phyloP scores from a whole-genome alignment of 2,797 vertebrate genomes.

The Peromyscus attwateri region DNA sequence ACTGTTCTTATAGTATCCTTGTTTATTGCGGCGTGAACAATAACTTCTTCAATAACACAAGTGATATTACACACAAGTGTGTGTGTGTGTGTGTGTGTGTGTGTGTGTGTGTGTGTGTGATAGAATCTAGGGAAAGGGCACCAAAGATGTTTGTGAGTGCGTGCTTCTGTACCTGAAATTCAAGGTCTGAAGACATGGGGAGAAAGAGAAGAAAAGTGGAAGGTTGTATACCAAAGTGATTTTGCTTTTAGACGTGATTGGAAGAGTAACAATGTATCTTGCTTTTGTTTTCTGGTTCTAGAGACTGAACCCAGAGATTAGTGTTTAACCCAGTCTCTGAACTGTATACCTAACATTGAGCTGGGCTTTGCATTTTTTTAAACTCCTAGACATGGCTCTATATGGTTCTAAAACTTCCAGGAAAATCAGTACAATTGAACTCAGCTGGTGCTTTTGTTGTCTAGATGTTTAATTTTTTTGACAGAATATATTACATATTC shows the following conservation, averaged over 20 bases:
- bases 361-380: background rate
- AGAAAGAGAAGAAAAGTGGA: background rate
- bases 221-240: background rate
- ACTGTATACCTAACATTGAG: background rate
- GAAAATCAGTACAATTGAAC: slow-evolving; percentile 45
- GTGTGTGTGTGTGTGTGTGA: background rate
- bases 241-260: slow-evolving; percentile 25
- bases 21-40: background rate
- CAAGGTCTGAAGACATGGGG: background rate
- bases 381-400: background rate
- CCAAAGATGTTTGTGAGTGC: background rate
- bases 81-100: background rate
- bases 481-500: slow-evolving; percentile 6
- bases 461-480: slow-evolving; percentile 55
- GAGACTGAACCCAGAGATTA: background rate
- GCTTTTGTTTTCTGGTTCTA: background rate
- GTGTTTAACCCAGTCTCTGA: background rate
- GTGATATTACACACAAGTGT: background rate
- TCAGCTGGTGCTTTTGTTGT: slow-evolving; percentile 21
- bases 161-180: slow-evolving; percentile 4
- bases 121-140: background rate
- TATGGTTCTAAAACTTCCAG: slow-evolving; percentile 32
- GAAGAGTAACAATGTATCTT: background rate
- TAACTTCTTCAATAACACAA: background rate
- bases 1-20: background rate